phyloP scores from a whole-genome alignment of 2,113 vertebrate genomes.

The Melanerpes aurifrons region DNA sequence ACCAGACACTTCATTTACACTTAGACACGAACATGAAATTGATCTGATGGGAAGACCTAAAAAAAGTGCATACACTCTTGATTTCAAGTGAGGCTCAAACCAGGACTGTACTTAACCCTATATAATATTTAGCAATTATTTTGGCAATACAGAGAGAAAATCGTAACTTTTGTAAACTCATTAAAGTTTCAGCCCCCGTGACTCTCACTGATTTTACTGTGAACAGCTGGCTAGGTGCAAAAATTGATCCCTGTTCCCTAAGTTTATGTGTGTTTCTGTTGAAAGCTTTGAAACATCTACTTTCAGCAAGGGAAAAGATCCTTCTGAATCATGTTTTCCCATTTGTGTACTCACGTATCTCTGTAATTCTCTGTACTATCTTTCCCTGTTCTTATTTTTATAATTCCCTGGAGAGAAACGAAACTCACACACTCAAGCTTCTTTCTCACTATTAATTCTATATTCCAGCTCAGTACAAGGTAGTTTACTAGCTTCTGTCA shows the following conservation, averaged over 20 bases:
- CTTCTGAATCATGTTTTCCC: neutral
- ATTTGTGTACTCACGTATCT: neutral
- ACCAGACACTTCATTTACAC: neutral
- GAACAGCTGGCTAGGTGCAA: neutral
- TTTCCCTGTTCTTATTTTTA: neutral
- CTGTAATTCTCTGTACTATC: neutral
- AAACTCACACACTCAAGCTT: neutral
- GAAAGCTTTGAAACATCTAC: neutral
- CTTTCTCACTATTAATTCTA: neutral
- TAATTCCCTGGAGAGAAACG: neutral
- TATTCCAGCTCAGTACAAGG: neutral
- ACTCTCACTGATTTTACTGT: slow-evolving; percentile 3
- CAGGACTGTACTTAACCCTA: neutral
- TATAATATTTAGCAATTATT: neutral
- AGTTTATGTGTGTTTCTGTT: neutral
- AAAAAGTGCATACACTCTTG: neutral
- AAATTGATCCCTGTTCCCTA: neutral
- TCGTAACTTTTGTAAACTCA: neutral
- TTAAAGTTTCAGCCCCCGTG: neutral
- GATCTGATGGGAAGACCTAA: neutral
- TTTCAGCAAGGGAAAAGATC: neutral
- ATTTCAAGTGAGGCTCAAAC: neutral
- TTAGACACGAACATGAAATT: neutral
- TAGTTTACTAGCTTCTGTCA: neutral
- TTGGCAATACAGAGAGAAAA: neutral